Evolutionary conservation across 2,888 invertebrate genomes (phyloP), one percentile per base, ranked within the genome.

Genomic region (Clostera curtula): DNA sequence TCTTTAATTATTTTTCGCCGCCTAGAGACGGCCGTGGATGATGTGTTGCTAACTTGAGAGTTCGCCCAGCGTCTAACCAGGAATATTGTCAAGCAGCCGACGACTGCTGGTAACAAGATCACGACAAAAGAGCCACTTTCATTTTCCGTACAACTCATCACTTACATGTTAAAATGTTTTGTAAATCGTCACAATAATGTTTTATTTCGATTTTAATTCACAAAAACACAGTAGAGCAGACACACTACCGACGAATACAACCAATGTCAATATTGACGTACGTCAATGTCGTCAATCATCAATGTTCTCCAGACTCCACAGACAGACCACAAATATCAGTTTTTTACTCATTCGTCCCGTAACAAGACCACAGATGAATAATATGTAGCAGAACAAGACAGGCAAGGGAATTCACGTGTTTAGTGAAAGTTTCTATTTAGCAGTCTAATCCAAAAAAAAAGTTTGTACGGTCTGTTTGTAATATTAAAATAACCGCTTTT

Each of bases 71-170:
- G 85, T 48, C 83, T 68, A 30, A 82, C 83, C 49, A 84, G 58
- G 40, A 85, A 70, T 56, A 85, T 76, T 46, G 82, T 83, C 74
- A 84, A 59, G 62, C 83, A 82, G 65, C 83, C 83, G 55, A 83
- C 72, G 51, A 82, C 69, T 49, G 83, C 82, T 54, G 85, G 83
- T 64, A 83, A 59, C 70, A 84, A 77, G 76, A 83, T 82, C 67
- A 83, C 80, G 72, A 84, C 82, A 79, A 80, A 80, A 71, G 83
- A 79, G 55, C 71, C 86, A 83, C 65, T 85, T 69, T 72, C 85
- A 85, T 73, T 77, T 75, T 82, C 79, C 73, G 82, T 83, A 83
- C 82, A 82, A 85, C 77, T 84, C 83, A 83, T 82, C 76, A 83
- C 84, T 84, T 62, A 82, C 82, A 84, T 83, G 79, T 76, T 80